Evolutionary conservation across 2,888 invertebrate genomes (phyloP), one percentile per base, ranked within the genome.

Genomic region (Papilio demoleus): DNA sequence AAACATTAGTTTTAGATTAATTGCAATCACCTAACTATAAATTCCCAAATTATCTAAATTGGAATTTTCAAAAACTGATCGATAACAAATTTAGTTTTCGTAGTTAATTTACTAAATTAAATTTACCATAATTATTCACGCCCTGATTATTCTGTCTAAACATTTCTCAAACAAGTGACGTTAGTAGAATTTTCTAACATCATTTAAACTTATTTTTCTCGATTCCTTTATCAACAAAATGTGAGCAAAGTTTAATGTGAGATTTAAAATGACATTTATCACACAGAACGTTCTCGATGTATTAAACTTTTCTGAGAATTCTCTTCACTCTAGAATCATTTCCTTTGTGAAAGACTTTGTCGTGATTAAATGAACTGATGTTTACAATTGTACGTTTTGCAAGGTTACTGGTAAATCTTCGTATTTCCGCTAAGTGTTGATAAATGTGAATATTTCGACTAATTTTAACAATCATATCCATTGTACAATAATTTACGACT

Each of bases 201-300:
- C 12, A 24, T 50, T 50, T 2, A 14, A 50, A 50, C 4, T 50
- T 24, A 14, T 12, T 22, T 50, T 50, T 24, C 22, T 14, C 50
- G 50, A 50, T 50, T 50, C 50, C 14, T 22, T 50, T 50, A 50
- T 50, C 24, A 24, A 50, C 50, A 50, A 12, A 47, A 47, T 47
- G 22, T 47, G 11, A 24, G 14, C 24, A 12, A 47, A 47, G 47
- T 47, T 47, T 14, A 24, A 50, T 24, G 24, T 24, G 0, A 50
- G 11, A 50, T 50, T 50, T 50, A 50, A 50, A 50, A 50, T 6
- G 22, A 50, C 14, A 0, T 22, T 22, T 24, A 24, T 50, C 50
- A 24, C 12, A 24, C 14, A 11, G 24, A 14, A 24, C 14, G 24
- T 24, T 24, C 50, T 14, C 14, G 1, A 22, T 12, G 22, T 24